Conservation (phyloP, 1,140 invertebrate species). For the Dryas iulia region DNA sequence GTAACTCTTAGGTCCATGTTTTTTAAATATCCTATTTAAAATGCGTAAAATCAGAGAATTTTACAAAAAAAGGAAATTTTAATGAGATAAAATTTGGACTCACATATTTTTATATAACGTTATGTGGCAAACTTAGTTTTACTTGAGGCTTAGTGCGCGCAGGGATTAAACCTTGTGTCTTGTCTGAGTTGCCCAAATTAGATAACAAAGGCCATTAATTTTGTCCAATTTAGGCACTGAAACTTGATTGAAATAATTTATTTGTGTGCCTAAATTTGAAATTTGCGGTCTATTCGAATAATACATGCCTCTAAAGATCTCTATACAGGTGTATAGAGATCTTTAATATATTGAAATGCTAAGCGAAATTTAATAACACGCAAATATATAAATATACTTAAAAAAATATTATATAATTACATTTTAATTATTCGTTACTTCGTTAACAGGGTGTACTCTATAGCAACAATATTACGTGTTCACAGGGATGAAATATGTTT, state of each 20-base stretch:
- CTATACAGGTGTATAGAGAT: no score
- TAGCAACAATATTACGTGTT: neutral
- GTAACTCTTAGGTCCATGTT: no score
- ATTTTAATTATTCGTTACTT: neutral
- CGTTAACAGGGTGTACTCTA: neutral
- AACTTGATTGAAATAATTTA: neutral
- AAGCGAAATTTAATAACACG: no score
- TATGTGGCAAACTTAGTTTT: neutral
- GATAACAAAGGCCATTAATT: neutral
- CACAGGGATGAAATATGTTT: neutral
- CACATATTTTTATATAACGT: neutral
- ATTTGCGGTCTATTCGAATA: no score
- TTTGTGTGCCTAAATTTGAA: neutral
- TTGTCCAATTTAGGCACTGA: neutral
- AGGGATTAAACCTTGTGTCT: neutral
- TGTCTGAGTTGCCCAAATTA: neutral
- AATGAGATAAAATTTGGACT: neutral
- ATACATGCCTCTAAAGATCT: no score
- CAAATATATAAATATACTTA: no score
- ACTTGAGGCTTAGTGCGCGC: neutral
- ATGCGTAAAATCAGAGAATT: neutral
- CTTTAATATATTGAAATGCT: no score
- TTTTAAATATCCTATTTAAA: no score
- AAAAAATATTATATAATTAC: no score
- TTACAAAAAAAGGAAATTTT: neutral